Evolutionary conservation across 2,113 vertebrate genomes (phyloP), one percentile per base, ranked within the genome.

Genomic region (Sciurus niger): DNA sequence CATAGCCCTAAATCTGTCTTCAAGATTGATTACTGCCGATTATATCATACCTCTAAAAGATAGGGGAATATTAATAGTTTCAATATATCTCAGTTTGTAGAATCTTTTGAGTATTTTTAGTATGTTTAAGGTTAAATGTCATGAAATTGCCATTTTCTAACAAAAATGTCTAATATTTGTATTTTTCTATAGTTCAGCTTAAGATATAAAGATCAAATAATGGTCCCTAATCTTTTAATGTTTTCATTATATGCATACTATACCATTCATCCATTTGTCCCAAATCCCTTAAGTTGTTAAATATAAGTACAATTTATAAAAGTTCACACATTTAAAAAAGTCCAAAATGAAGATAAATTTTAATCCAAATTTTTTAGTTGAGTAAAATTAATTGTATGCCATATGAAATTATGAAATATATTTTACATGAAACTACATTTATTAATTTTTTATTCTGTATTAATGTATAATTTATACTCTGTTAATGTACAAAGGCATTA

Each of bases 1-100:
- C 9, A 9, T 97, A 76, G 51, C n/a, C 34, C 94, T 93, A 58
- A 80, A 84, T 94, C 84, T 92, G n/a, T 90, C 89, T 93, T 96
- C 48, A 96, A 90, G 37, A 84, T n/a, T 73, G 24, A 97, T 68
- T 86, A 7, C 24, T 91, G 9, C 82, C 74, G 88, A 32, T 89
- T 86, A 70, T 95, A 92, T 92, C 70, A 85, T 92, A 87, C 20
- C 90, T 79, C 55, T 92, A 60, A 85, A 95, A 92, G 14, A 16
- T 40, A 67, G 28, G 4, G 9, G 87, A 70, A 96, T 87, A 48
- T 72, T 24, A 9, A 51, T 34, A 84, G 51, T 84, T 96, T 88
- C 7, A 89, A 78, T 6, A 32, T 95, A 70, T n/a, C 37, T 92
- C 20, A 84, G 18, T 7, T 67, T 80, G 60, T n/a, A 67, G 12